Evolutionary conservation across 2,888 invertebrate genomes (phyloP), one percentile per base, ranked within the genome.

Genomic region (Xanthia togata): DNA sequence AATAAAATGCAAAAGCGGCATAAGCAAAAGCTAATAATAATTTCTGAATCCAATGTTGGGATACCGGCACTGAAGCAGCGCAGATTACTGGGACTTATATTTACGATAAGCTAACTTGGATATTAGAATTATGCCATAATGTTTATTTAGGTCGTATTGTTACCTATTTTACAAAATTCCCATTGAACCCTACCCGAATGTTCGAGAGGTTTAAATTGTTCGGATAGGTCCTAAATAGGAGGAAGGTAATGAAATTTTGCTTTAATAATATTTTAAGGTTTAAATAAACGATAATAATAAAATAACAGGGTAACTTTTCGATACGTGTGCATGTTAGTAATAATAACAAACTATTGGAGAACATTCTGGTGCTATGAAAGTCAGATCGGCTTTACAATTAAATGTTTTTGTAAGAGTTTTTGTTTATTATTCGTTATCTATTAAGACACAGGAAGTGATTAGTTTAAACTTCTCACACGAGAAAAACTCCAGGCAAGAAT

Each of bases 111-210:
- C 83, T 82, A 83, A 87, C 84, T 79, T 73, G 80, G 72, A 76
- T 81, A 84, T 87, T 81, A 84, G 73, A 85, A 88, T 88, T 76
- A 81, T 85, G 75, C 79, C 76, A 82, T 78, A 78, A 78, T 87
- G 87, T 88, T 88, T 88, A 84, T 84, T 88, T 88, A 88, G 88
- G 84, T 65, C 70, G 78, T 75, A 74, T 73, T 85, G 79, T 74
- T 85, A 87, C 65, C 74, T 79, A 82, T 78, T 82, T 84, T 73
- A 83, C 81, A 82, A 88, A 88, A 78, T 74, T 80, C 62, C 62
- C 69, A 85, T 64, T 83, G 72, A 83, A 77, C 81, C 81, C 70
- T 76, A 59, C 74, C 70, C 62, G 57, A 71, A 77, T 59, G 50
- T 72, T 77, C 41, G 72, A 57, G 72, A 38, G 82, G 67, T 75